Conservation (phyloP, 2,113 vertebrate genomes). For the Cariama cristata region DNA sequence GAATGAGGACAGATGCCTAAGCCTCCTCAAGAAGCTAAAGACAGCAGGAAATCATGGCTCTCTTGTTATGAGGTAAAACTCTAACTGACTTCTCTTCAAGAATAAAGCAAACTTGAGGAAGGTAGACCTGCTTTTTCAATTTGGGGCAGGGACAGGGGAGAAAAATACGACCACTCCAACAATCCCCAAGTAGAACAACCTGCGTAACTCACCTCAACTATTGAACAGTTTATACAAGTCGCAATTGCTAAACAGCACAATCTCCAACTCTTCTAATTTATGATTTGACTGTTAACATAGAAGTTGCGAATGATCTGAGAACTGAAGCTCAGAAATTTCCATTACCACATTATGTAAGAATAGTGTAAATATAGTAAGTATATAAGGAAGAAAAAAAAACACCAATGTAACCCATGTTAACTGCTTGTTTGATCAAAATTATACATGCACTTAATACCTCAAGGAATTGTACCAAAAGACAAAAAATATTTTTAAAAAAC, state of each 20-base stretch:
- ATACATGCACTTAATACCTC: neutral
- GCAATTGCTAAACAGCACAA: neutral
- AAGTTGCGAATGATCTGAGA: neutral
- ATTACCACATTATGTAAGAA: neutral
- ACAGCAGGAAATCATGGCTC: neutral
- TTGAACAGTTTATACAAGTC: neutral
- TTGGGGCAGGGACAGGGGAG: fast-evolving
- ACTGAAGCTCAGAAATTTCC: neutral
- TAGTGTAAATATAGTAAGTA: neutral
- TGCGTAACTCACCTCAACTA: fast-evolving
- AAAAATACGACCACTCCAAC: neutral
- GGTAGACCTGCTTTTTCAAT: neutral
- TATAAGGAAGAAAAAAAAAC: neutral
- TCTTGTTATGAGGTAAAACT: neutral
- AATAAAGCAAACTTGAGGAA: neutral
- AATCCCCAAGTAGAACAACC: neutral
- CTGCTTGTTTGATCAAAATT: neutral
- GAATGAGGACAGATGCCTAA: neutral
- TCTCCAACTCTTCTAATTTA: neutral
- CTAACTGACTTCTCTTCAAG: neutral
- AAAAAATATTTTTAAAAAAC: neutral
- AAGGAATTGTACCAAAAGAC: neutral
- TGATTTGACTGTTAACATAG: neutral
- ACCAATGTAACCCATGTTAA: neutral
- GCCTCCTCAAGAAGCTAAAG: neutral